Base-by-base conservation (phyloP, 2,113 vertebrate genomes). In the Dunckerocampus dactyliophorus region DNA sequence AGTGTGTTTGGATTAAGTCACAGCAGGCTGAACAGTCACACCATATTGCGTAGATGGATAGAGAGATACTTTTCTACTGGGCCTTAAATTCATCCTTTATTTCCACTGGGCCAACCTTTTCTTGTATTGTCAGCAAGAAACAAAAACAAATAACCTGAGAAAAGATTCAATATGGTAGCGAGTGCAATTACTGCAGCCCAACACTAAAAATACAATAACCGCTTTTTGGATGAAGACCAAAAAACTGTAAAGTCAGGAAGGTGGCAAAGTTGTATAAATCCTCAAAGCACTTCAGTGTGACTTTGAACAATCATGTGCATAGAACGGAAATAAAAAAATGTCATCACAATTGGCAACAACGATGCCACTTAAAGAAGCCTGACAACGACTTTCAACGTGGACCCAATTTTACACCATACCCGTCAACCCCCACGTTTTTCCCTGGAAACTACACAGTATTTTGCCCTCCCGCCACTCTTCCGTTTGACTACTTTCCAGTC, bases 101-200 rank as follows among this genome's bases (percentile, higher is more conserved):
- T 52, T 52, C 14, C 22, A 51, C 12, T 16, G 2, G 13, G 47
- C 21, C 21, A 13, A 24, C 7, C 12, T 50, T 24, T 50, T 52
- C 21, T 52, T 52, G 7, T 14, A 15, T 52, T 28, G 50, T 52
- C 22, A 24, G 22, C 22, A 17, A 7, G 50, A 52, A 52, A 52
- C 22, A 52, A 24, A 52, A 52, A 28, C 22, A 52, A 52, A 52
- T 52, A 52, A 52, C 50, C 50, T 28, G 22, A 52, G 22, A 52
- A 50, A 50, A 52, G 22, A 52, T 28, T 52, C 50, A 52, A 28
- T 52, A 52, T 8, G 8, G 50, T 52, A 15, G 50, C 21, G 28
- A 28, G 50, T 28, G 22, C 50, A 52, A 28, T 52, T 52, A 28
- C 22, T 28, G 50, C 11, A 52, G 24, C 14, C 24, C 24, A 24